Evolutionary conservation across 2,113 vertebrate genomes (phyloP).

Genomic region (Delphinus delphis): DNA sequence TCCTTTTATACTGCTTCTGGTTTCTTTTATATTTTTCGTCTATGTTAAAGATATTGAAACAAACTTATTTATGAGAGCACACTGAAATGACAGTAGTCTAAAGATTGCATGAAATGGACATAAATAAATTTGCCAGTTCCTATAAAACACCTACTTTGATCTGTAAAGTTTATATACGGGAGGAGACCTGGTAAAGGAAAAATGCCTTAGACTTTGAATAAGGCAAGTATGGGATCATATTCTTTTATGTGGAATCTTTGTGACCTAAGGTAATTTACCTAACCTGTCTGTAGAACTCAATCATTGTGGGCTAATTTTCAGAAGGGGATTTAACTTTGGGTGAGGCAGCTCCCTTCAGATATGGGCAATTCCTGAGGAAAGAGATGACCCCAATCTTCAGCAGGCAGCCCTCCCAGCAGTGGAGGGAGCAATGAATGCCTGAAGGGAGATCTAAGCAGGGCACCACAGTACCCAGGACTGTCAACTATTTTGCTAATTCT

Average conservation of each 20-base stretch:
- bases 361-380: fast-evolving
- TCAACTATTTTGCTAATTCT: background rate
- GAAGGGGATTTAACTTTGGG: fast-evolving
- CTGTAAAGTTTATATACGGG: background rate
- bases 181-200: background rate
- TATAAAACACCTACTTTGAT: background rate
- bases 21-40: conserved; percentile 1
- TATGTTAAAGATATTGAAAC: background rate
- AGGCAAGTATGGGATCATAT: background rate
- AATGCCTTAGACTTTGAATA: background rate
- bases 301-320: background rate
- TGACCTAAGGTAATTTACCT: background rate
- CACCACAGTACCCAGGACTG: fast-evolving
- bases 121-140: background rate
- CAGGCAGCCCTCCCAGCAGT: background rate
- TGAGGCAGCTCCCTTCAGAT: background rate
- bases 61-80: background rate
- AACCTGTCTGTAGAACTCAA: background rate
- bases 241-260: background rate
- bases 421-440: fast-evolving
- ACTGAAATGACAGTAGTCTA: background rate
- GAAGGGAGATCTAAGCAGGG: fast-evolving
- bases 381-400: fast-evolving
- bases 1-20: background rate
- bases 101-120: background rate